phyloP scores from a whole-genome alignment of 2,888 invertebrate species.

The Rhogogaster chlorosoma region DNA sequence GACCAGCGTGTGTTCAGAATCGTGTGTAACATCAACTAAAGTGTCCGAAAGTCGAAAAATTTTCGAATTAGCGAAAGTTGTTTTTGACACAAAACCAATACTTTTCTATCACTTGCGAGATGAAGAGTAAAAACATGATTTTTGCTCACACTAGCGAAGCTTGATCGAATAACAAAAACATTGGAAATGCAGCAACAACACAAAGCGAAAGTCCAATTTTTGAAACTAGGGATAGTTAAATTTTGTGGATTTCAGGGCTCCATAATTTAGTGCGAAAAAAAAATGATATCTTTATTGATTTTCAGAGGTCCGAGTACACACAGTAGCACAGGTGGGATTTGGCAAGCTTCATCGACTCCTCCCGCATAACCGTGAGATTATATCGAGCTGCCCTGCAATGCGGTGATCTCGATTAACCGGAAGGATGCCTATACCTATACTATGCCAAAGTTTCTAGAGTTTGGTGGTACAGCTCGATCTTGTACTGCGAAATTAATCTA shows the following conservation, averaged over 20 bases:
- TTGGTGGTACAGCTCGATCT: not conserved
- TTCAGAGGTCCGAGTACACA: not conserved
- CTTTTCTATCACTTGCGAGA: no score
- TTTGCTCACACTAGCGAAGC: not conserved
- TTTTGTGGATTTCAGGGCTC: not conserved
- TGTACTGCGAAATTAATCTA: constrained; percentile 22
- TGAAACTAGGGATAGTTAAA: not conserved
- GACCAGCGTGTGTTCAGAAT: no score
- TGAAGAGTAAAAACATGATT: not conserved
- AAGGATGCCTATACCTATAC: not conserved
- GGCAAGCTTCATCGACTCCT: constrained; percentile 35
- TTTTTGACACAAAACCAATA: no score
- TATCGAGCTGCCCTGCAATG: constrained; percentile 18
- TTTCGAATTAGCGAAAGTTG: no score
- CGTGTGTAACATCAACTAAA: no score
- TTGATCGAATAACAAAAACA: not conserved
- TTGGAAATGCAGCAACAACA: not conserved
- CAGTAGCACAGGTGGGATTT: constrained; percentile 7
- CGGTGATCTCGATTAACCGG: constrained; percentile 35
- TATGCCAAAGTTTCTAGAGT: constrained; percentile 7
- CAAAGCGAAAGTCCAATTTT: not conserved
- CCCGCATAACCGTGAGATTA: constrained; percentile 6
- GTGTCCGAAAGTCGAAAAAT: no score
- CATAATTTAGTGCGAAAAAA: not conserved
- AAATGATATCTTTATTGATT: constrained; percentile 8